phyloP scores from a whole-genome alignment of 2,113 vertebrate species.

The Microcebus lehilahytsara region DNA sequence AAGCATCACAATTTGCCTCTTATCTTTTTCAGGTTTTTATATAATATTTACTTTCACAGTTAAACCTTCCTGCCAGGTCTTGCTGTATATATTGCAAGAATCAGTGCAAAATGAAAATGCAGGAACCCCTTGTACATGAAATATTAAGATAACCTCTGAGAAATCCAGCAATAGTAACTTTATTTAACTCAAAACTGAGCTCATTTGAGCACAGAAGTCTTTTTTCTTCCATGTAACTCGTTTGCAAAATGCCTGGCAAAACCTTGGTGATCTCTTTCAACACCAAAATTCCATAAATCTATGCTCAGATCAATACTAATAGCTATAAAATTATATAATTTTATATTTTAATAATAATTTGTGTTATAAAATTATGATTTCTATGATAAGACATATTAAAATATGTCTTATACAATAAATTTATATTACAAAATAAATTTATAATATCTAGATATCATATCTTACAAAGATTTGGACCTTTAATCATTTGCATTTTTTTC shows the following conservation, averaged over 20 bases:
- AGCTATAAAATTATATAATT: background rate
- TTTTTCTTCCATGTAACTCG: background rate
- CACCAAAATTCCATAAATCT: background rate
- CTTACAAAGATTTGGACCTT: background rate
- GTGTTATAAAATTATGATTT: no score
- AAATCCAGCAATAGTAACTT: background rate
- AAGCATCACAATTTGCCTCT: background rate
- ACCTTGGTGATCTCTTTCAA: background rate
- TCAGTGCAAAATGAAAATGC: background rate
- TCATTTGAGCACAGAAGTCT: background rate
- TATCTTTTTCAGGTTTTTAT: background rate
- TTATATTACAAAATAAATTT: background rate
- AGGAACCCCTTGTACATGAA: background rate
- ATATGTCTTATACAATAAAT: background rate
- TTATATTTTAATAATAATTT: background rate
- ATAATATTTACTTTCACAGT: background rate
- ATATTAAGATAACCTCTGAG: background rate
- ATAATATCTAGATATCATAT: background rate
- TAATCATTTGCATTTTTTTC: background rate
- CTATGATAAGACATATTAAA: no score
- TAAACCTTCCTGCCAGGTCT: background rate
- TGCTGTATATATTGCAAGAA: background rate
- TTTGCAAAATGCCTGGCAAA: background rate
- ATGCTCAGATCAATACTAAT: background rate
- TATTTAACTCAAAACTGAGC: no score